Evolutionary conservation across 2,113 vertebrate species (phyloP), one percentile per base, ranked within the genome.

Genomic region (Sinocyclocheilus grahami): DNA sequence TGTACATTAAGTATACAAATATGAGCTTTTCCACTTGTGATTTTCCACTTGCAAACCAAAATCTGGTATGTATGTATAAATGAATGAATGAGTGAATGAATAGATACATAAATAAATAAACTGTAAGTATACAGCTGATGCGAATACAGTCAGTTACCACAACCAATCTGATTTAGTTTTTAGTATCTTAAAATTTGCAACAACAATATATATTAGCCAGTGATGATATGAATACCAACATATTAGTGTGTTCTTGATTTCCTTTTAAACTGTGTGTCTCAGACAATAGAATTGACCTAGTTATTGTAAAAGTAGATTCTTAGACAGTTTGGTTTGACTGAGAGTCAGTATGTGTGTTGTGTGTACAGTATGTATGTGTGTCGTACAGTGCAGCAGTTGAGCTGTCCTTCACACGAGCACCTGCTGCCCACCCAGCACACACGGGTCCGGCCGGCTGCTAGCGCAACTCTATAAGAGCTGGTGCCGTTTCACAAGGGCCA

Each of bases 361-460:
- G n/a, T 75, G 39, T 48, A 27, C 74, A 62, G 22, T 62, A 62
- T 55, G 86, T 90, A 89, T 92, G 80, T 79, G 82, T 86, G 53
- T 84, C 63, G 53, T 80, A 92, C 83, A 60, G 87, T 87, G 82
- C 90, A 93, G 92, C 85, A 87, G 85, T 87, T 85, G 89, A 88
- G 85, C 87, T 83, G 84, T 87, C 87, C 86, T 81, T 84, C 82
- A 84, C 78, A 37, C 92, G 93, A 88, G 90, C 94, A 95, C 93
- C 93, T 94, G 93, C 94, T 90, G 89, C 92, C 91, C 91, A 92
- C 92, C 89, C 90, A 90, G 92, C 92, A 93, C 90, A 92, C 92
- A 82, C 76, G 76, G 72, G 81, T 71, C 76, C 22, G 65, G 76
- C 88, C 87, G 79, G 82, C 84, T 78, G 85, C 77, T 78, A 78